These are phyloP conservation scores for Hippasteria phrygiana DNA, from an alignment of 53 echinoderm and acorn worm species.

Conservation along the genomic window DNA sequence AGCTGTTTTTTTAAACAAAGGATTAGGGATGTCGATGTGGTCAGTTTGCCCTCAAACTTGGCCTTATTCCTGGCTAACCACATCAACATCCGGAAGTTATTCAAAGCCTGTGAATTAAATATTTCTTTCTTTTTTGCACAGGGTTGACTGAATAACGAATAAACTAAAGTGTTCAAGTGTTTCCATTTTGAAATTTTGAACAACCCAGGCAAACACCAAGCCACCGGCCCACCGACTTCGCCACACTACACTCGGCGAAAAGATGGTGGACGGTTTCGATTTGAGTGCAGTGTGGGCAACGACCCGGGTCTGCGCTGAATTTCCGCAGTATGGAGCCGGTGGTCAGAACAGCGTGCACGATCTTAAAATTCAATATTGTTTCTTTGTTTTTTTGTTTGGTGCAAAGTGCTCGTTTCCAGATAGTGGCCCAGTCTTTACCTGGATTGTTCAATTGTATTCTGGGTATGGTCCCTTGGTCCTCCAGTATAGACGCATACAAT, in stretches of 20 bases:
- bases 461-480: not conserved
- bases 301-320: not conserved
- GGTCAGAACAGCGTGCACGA: constrained; percentile 6
- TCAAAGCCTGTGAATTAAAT: not conserved
- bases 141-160: not conserved
- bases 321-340: not conserved
- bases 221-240: not conserved
- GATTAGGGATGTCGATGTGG: too few relatives aligned
- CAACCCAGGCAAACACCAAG: not conserved
- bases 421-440: not conserved
- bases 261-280: not conserved
- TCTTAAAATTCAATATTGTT: not conserved
- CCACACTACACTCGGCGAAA: not conserved
- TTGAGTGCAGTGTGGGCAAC: not conserved
- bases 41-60: not conserved
- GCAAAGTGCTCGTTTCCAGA: constrained; percentile 8
- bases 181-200: not conserved
- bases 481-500: not conserved
- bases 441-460: not conserved
- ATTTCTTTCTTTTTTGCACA: not conserved
- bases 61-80: not conserved
- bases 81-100: not conserved
- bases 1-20: too few relatives aligned
- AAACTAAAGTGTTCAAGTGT: not conserved
- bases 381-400: not conserved